phyloP scores from a whole-genome alignment of 2,113 vertebrate genomes.

The Ploceus nigricollis region DNA sequence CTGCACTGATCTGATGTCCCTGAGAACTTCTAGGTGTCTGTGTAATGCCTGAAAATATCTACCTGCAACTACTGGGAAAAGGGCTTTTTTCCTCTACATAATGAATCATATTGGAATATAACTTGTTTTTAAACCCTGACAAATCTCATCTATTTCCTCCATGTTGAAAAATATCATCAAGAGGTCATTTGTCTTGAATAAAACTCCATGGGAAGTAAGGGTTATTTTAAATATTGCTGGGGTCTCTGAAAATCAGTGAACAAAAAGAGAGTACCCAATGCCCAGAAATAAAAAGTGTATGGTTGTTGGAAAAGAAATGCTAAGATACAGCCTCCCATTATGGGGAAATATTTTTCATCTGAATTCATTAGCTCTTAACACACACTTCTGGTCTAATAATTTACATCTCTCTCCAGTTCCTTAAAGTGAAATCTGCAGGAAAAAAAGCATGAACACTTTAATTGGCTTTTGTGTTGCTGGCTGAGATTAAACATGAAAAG shows the following conservation, averaged over 20 bases:
- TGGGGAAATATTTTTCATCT: not conserved
- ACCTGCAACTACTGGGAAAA: not conserved
- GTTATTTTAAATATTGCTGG: not conserved
- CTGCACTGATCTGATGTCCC: not conserved
- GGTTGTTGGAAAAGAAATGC: not conserved
- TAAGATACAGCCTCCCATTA: not conserved
- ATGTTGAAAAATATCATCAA: not conserved
- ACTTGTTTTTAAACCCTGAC: not conserved
- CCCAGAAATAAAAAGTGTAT: not conserved
- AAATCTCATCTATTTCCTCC: not conserved
- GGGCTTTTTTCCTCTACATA: not conserved
- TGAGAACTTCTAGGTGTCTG: not conserved
- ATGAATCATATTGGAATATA: not conserved
- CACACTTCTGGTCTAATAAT: not conserved
- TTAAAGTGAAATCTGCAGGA: not conserved
- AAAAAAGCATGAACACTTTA: not conserved
- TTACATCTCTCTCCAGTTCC: not conserved
- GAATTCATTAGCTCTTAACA: slow-evolving; percentile 1
- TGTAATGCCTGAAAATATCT: not conserved
- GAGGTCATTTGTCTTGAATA: not conserved
- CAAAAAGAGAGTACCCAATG: not conserved
- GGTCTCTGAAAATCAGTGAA: not conserved
- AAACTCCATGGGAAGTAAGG: not conserved
- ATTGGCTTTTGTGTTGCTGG: not conserved
- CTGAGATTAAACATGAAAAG: not conserved